phyloP scores from a whole-genome alignment of 2,113 vertebrate genomes.

The Xenopus borealis region DNA sequence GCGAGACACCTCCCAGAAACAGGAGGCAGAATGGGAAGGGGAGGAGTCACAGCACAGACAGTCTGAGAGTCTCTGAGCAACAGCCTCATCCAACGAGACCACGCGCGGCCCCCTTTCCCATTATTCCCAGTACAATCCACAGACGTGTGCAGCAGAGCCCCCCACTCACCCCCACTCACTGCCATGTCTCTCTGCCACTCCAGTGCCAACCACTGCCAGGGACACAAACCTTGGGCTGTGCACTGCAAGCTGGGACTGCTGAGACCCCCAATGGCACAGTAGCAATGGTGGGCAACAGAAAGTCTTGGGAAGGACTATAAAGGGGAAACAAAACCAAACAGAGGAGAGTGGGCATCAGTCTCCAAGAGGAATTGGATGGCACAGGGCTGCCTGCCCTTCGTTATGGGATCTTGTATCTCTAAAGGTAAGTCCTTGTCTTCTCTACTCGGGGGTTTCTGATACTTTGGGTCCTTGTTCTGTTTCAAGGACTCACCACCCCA shows the following conservation, averaged over 20 bases:
- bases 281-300: constrained; percentile 8
- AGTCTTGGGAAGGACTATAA: not conserved
- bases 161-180: not conserved
- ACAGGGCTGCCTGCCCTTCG: not conserved
- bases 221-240: too few relatives aligned
- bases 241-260: not conserved
- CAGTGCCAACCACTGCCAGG: not conserved
- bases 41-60: constrained; percentile 14
- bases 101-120: not conserved
- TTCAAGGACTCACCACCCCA: too few relatives aligned
- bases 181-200: constrained; percentile 1
- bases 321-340: not conserved
- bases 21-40: not conserved
- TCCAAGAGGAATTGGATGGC: constrained; percentile 12
- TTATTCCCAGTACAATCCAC: not conserved
- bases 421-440: constrained; percentile 13
- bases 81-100: not conserved
- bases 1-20: constrained; percentile 21
- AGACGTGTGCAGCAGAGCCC: not conserved
- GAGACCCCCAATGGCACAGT: not conserved
- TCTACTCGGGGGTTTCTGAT: too few relatives aligned
- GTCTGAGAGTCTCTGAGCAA: not conserved
- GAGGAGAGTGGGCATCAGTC: not conserved
- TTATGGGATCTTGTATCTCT: constrained; percentile 27
- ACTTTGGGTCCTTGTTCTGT: too few relatives aligned